Percentiles rank a stretch among this genome's conserved stretches.
Evolutionary conservation across 2,888 invertebrate species (phyloP).

Genomic region (Ophion ventricosus): DNA sequence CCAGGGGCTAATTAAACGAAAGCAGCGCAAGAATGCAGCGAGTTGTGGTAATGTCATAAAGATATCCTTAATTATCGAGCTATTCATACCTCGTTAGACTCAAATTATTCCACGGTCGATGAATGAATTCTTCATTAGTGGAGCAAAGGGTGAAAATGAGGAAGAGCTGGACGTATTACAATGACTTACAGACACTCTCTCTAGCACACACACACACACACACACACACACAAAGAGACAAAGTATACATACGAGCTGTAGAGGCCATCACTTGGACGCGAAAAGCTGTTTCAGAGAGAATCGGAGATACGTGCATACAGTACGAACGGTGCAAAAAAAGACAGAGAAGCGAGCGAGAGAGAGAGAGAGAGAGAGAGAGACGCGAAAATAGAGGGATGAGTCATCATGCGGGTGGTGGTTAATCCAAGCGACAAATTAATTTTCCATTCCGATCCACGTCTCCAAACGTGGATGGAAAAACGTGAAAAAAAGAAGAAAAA

Average conservation of each 20-base stretch:
- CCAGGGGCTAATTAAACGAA: neutral
- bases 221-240: neutral
- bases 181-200: neutral
- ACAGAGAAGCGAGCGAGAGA: too few relatives aligned
- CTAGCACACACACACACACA: neutral
- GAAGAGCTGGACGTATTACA: constrained; percentile 34
- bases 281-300: constrained; percentile 33
- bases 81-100: constrained; percentile 56
- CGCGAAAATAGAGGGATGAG: constrained; percentile 41
- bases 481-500: constrained; percentile 34
- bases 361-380: too few relatives aligned
- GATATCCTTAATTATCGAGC: constrained; percentile 46
- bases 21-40: neutral
- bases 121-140: constrained; percentile 63
- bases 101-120: constrained; percentile 47
- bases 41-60: too few relatives aligned
- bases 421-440: constrained; percentile 62
- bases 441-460: constrained; percentile 55
- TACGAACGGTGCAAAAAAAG: constrained; percentile 9
- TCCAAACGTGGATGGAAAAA: constrained; percentile 39
- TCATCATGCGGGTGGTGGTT: constrained; percentile 60
- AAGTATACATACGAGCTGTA: neutral
- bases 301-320: constrained; percentile 17
- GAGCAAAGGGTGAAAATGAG: constrained; percentile 43
- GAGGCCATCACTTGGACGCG: neutral